A percentile compares a stretch with the other conserved stretches of the same genome.
Evolutionary conservation across 2,113 vertebrate genomes (phyloP).

Genomic region (Ploceus nigricollis): DNA sequence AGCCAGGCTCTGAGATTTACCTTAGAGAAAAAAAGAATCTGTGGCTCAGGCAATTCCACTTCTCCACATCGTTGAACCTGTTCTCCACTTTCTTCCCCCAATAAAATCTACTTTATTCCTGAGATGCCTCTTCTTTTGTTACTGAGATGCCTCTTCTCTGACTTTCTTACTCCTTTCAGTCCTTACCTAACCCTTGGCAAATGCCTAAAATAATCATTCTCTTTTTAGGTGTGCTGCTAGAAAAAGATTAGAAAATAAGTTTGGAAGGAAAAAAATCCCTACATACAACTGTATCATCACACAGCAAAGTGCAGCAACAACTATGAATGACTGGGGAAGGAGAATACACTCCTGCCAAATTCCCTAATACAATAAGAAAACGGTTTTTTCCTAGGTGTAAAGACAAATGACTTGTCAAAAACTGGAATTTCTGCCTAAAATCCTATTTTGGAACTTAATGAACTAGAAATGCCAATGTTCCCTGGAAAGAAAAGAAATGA

Average conservation of each 20-base stretch:
- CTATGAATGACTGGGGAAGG: neutral
- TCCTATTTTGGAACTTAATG: neutral
- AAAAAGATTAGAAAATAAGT: neutral
- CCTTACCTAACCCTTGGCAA: neutral
- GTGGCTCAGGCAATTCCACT: neutral
- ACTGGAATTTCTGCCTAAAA: neutral
- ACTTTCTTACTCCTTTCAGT: neutral
- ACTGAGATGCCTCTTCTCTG: neutral
- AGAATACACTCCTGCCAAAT: neutral
- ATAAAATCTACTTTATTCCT: neutral
- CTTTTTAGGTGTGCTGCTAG: neutral
- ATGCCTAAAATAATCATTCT: neutral
- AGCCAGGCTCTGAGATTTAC: neutral
- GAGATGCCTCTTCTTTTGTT: neutral
- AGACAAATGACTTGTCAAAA: neutral
- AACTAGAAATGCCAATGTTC: neutral
- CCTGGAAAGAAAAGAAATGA: neutral
- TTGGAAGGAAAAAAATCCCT: neutral
- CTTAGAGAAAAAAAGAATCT: neutral
- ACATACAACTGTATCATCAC: neutral
- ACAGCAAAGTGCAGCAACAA: neutral
- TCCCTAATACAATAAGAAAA: neutral
- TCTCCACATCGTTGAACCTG: neutral
- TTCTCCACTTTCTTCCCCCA: neutral
- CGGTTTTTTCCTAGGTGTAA: neutral